Conservation (phyloP, 1,140 invertebrate species). For the Drosophila simulans region DNA sequence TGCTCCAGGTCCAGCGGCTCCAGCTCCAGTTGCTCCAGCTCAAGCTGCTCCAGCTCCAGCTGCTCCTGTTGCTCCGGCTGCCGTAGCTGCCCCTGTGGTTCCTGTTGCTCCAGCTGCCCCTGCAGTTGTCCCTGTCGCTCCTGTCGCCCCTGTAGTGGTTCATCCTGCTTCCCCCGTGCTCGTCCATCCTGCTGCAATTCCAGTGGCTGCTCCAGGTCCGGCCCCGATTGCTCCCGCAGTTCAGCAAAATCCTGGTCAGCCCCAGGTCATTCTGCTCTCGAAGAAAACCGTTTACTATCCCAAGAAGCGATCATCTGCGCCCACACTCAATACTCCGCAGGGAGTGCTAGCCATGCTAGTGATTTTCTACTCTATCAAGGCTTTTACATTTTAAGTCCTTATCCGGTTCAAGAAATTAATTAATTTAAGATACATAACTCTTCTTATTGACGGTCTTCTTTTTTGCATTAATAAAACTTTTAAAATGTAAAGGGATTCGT, state of each 20-base stretch:
- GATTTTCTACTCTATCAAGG: slow-evolving; percentile 21
- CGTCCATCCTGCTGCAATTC: not conserved
- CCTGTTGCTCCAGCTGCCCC: not conserved
- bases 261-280: slow-evolving; percentile 43
- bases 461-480: not conserved
- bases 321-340: slow-evolving; percentile 22
- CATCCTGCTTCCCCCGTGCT: not conserved
- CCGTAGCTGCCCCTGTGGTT: not conserved
- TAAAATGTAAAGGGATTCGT: not conserved
- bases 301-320: slow-evolving; percentile 26
- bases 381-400: slow-evolving; percentile 5
- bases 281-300: slow-evolving; percentile 35
- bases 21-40: slow-evolving; percentile 4
- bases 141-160: not conserved
- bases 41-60: not conserved
- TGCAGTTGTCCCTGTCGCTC: not conserved
- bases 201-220: not conserved
- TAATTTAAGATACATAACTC: not conserved
- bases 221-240: slow-evolving; percentile 3
- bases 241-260: not conserved
- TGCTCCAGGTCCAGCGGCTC: not conserved
- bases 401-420: too few species aligned
- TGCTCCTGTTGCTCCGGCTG: not conserved
- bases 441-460: not conserved
- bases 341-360: slow-evolving; percentile 14